These are phyloP conservation scores for Cerastoderma edule DNA, from an alignment of 2,888 invertebrate species.

Conservation along the genomic window DNA sequence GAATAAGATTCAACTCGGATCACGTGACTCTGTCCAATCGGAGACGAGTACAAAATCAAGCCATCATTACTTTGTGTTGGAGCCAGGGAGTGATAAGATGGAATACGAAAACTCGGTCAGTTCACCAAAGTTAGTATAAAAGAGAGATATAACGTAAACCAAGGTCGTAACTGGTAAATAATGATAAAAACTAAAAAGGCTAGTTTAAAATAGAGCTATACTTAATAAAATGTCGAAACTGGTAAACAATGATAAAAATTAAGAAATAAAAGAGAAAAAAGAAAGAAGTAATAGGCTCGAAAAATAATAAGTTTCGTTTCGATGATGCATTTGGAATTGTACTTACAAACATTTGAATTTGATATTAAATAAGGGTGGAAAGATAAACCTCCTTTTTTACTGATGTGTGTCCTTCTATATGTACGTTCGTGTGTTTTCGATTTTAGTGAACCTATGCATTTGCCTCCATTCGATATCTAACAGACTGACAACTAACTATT, in stretches of 20 bases:
- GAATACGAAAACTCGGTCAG: slow-evolving; percentile 54
- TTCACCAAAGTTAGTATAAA: slow-evolving; percentile 43
- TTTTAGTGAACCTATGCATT: not conserved
- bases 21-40: slow-evolving; percentile 36
- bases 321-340: slow-evolving; percentile 15
- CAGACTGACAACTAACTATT: not conserved
- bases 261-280: not conserved
- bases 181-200: not conserved
- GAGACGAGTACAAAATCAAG: slow-evolving; percentile 47
- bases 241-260: not conserved
- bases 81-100: slow-evolving; percentile 32
- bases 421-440: not conserved
- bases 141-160: not conserved
- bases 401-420: not conserved
- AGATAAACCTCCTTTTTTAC: not conserved
- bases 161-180: not conserved
- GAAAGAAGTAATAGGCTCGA: not conserved
- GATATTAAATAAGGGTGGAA: not conserved
- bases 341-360: not conserved
- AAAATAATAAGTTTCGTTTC: slow-evolving; percentile 15
- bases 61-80: slow-evolving; percentile 59
- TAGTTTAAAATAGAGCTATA: too few species aligned
- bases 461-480: not conserved
- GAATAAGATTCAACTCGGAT: slow-evolving; percentile 18
- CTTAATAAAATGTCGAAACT: not conserved